Evolutionary conservation across 2,797 vertebrate genomes (phyloP).

Genomic region (Corythornis leucogaster): DNA sequence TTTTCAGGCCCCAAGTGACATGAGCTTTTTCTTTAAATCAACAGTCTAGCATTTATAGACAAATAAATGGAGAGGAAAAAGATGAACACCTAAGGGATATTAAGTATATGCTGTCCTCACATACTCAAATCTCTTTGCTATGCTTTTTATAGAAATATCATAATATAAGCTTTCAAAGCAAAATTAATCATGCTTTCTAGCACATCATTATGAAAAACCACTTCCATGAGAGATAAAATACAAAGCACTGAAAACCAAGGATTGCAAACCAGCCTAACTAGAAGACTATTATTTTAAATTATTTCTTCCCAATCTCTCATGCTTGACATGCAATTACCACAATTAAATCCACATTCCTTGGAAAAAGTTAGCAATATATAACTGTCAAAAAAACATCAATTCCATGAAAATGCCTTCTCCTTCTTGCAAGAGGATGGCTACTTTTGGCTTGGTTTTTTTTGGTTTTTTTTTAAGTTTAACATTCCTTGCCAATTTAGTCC

Average conservation of each 20-base stretch:
- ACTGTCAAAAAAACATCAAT: background rate
- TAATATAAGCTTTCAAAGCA: background rate
- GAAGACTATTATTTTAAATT: background rate
- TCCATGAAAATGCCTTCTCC: conserved; percentile 11
- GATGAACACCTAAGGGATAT: background rate
- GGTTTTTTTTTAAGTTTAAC: conserved; percentile 4
- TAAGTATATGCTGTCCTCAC: background rate
- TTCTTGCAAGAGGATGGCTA: background rate
- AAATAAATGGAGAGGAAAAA: background rate
- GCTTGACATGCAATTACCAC: conserved; percentile 24
- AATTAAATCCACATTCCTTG: background rate
- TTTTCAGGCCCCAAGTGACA: background rate
- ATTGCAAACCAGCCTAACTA: conserved; percentile 35
- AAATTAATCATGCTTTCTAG: background rate
- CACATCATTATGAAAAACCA: background rate
- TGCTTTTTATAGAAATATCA: background rate
- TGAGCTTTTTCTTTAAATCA: background rate
- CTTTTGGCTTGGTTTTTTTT: background rate
- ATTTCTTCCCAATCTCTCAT: background rate
- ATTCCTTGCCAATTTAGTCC: background rate
- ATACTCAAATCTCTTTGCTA: background rate
- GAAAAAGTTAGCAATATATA: conserved; percentile 9
- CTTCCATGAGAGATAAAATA: background rate
- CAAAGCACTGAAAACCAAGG: background rate
- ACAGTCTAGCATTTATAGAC: background rate